Conservation (phyloP, 2,113 vertebrate genomes). For the Bufo gargarizans region DNA sequence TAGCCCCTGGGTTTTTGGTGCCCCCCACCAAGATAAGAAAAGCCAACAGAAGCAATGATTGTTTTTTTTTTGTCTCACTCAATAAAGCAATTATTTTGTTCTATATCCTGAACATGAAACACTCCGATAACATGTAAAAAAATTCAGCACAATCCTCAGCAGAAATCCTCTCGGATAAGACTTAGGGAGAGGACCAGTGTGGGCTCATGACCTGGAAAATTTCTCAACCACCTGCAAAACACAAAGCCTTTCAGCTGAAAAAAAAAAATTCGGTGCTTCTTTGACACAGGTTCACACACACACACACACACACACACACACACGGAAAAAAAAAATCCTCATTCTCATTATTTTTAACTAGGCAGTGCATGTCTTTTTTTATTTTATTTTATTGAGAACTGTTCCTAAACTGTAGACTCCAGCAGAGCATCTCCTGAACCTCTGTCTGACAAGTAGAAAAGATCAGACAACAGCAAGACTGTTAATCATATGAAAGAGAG, state of each 20-base stretch:
- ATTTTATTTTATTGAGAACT: not conserved
- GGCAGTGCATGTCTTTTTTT: constrained; percentile 9
- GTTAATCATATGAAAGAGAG: constrained; percentile 35
- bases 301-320: too few species aligned
- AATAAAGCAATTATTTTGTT: not conserved
- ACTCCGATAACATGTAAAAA: not conserved
- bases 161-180: not conserved
- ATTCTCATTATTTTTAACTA: constrained; percentile 47
- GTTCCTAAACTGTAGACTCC: constrained; percentile 11
- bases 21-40: not conserved
- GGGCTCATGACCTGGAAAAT: not conserved
- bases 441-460: constrained; percentile 40
- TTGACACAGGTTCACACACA: not conserved
- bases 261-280: not conserved
- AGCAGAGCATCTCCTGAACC: constrained; percentile 37
- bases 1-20: not conserved
- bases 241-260: not conserved
- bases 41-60: not conserved
- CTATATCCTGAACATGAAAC: not conserved
- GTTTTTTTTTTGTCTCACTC: not conserved
- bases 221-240: not conserved
- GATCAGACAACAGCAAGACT: constrained; percentile 22
- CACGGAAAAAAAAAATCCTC: not conserved
- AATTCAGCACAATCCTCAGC: not conserved
- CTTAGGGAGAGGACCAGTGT: not conserved